Conservation (phyloP, 2,888 invertebrate genomes). For the Zele albiditarsus region DNA sequence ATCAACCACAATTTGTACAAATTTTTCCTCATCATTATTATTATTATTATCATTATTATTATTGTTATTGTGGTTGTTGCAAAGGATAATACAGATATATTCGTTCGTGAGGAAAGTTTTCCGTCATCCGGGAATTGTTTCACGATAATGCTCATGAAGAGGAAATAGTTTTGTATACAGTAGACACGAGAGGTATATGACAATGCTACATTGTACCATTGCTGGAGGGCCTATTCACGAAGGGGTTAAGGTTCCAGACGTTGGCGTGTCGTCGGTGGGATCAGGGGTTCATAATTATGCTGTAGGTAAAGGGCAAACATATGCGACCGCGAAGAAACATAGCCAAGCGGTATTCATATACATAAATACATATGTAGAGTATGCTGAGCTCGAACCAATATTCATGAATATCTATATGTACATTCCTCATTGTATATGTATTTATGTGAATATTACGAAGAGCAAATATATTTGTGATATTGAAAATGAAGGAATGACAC, state of each 20-base stretch:
- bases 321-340: neutral
- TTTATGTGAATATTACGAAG: too few relatives aligned
- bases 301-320: constrained; percentile 29
- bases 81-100: too few relatives aligned
- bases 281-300: constrained; percentile 57
- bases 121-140: too few relatives aligned
- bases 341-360: neutral
- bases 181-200: too few relatives aligned
- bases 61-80: too few relatives aligned
- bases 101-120: too few relatives aligned
- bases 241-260: constrained; percentile 62
- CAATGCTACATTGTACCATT: neutral
- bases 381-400: neutral
- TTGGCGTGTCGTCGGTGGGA: constrained; percentile 63
- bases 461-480: neutral
- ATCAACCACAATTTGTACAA: constrained; percentile 64
- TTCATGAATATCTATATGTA: neutral
- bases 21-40: constrained; percentile 51
- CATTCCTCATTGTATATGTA: too few relatives aligned
- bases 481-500: too few relatives aligned
- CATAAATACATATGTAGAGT: too few relatives aligned
- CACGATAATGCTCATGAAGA: neutral
- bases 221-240: constrained; percentile 37
- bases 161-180: neutral
- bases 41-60: too few relatives aligned